A percentile compares a stretch with the other conserved stretches of the same genome.
Conservation (phyloP, 2,797 vertebrate genomes). For the Karalla daura region DNA sequence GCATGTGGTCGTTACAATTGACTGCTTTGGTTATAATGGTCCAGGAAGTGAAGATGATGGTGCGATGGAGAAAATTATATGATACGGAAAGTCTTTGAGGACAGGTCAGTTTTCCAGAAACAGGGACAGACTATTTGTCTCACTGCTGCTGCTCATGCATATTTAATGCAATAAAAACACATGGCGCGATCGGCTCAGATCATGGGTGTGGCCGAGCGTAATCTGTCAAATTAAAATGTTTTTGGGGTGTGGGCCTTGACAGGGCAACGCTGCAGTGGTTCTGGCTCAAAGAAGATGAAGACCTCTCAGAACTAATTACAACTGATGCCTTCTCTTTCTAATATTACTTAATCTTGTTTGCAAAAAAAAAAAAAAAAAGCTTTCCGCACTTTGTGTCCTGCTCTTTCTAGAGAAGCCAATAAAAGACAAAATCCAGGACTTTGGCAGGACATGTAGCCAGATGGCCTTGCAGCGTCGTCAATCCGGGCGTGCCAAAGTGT, state of each 20-base stretch:
- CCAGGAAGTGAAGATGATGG: neutral
- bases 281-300: neutral
- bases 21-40: neutral
- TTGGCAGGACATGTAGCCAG: slow-evolving; percentile 54
- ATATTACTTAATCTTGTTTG: neutral
- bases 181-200: slow-evolving; percentile 35
- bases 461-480: slow-evolving; percentile 51
- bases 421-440: slow-evolving; percentile 19
- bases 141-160: slow-evolving; percentile 30
- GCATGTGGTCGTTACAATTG: neutral
- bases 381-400: neutral
- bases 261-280: neutral
- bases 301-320: neutral
- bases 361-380: neutral
- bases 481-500: slow-evolving; percentile 28
- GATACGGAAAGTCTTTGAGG: too few relatives aligned
- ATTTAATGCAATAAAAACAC: slow-evolving; percentile 54
- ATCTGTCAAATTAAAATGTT: slow-evolving; percentile 28
- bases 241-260: slow-evolving; percentile 29
- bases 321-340: neutral
- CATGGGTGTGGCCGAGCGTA: slow-evolving; percentile 43
- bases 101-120: neutral
- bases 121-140: neutral
- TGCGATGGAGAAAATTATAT: too few relatives aligned
- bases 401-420: neutral